A percentile compares a stretch with the other conserved stretches of the same genome.
phyloP scores from a whole-genome alignment of 2,113 vertebrate genomes.

The Zosterops hypoxanthus region DNA sequence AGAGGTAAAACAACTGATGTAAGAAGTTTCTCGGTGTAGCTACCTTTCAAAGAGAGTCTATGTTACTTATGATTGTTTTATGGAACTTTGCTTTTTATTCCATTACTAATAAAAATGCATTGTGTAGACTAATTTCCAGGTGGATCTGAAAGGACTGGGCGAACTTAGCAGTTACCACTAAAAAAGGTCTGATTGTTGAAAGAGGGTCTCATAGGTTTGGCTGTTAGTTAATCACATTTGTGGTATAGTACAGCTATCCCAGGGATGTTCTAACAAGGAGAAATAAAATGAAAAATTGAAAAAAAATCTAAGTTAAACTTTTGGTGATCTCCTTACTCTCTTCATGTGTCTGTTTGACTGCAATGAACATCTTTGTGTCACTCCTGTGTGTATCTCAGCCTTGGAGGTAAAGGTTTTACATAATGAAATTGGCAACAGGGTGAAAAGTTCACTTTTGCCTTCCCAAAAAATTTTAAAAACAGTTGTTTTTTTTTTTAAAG shows the following conservation, averaged over 20 bases:
- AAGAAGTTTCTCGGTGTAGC: neutral
- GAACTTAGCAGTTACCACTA: neutral
- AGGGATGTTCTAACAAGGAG: neutral
- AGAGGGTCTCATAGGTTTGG: neutral
- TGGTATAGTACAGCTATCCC: neutral
- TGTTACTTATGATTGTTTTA: neutral
- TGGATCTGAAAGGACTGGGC: neutral
- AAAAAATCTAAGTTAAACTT: neutral
- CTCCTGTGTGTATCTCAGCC: neutral
- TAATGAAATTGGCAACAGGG: neutral
- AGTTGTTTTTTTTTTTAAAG: neutral
- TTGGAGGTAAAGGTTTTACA: neutral
- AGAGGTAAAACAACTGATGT: neutral
- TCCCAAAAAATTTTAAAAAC: neutral
- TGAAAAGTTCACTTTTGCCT: neutral
- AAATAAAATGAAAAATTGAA: neutral
- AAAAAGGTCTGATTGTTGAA: neutral
- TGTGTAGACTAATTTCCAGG: neutral
- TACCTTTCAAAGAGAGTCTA: neutral
- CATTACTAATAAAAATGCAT: neutral
- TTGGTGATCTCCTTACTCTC: neutral
- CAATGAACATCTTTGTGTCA: neutral
- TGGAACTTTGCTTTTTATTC: neutral
- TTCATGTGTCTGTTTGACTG: neutral
- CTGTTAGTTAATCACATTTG: neutral